Evolutionary conservation across 2,113 vertebrate genomes (phyloP).

Genomic region (Uria lomvia): DNA sequence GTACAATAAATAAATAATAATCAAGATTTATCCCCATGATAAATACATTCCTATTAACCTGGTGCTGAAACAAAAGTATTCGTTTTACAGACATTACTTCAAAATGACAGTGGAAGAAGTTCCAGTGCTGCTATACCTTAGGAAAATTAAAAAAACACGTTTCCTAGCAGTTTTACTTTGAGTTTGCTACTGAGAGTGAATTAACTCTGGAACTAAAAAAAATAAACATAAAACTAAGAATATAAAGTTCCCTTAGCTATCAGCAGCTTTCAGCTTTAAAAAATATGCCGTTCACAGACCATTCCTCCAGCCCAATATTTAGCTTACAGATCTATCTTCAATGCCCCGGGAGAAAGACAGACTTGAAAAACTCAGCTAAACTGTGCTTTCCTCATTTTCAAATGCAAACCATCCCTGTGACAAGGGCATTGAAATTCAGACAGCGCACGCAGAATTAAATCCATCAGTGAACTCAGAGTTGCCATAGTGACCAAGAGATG

Average conservation of each 20-base stretch:
- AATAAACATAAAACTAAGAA: not conserved
- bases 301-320: not conserved
- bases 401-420: not conserved
- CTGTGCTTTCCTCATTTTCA: not conserved
- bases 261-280: not conserved
- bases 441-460: not conserved
- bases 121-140: not conserved
- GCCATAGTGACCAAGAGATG: not conserved
- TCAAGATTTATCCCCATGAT: not conserved
- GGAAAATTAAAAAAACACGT: not conserved
- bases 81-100: not conserved
- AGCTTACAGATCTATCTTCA: not conserved
- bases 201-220: not conserved
- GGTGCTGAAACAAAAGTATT: not conserved
- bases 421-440: not conserved
- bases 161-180: not conserved
- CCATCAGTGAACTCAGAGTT: not conserved
- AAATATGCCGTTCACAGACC: fast-evolving
- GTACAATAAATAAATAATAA: not conserved
- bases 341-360: not conserved
- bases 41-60: not conserved
- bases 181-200: not conserved
- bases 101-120: not conserved
- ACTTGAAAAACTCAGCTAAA: not conserved
- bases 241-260: not conserved